Conservation (phyloP, 2,113 vertebrate genomes). For the Suncus etruscus region DNA sequence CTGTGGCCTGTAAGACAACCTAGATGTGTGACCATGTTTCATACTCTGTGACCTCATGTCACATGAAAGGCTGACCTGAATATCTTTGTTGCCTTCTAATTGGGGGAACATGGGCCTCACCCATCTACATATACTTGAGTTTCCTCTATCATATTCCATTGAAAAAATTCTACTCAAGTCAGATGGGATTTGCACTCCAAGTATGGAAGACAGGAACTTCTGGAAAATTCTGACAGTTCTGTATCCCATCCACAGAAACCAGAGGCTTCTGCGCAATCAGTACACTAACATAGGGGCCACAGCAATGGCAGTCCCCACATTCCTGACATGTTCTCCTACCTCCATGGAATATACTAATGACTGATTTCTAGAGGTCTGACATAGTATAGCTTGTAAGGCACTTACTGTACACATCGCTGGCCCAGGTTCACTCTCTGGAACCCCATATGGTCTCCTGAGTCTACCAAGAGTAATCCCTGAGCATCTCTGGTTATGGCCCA, state of each 20-base stretch:
- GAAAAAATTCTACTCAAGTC: neutral
- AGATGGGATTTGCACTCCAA: neutral
- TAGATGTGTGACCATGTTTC: neutral
- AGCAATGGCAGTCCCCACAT: too few relatives aligned
- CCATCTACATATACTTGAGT: neutral
- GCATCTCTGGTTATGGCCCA: too few relatives aligned
- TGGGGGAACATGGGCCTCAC: neutral
- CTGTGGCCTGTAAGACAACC: rapidly evolving
- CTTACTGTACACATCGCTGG: too few relatives aligned
- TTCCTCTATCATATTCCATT: neutral
- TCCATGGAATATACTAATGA: too few relatives aligned
- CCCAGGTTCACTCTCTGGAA: too few relatives aligned
- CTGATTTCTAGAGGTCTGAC: too few relatives aligned
- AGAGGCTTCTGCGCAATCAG: neutral
- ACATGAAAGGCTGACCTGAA: neutral
- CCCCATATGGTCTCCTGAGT: too few relatives aligned
- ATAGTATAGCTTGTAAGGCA: too few relatives aligned
- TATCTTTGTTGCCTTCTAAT: neutral
- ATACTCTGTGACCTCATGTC: neutral
- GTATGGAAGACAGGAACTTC: neutral
- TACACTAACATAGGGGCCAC: too few relatives aligned
- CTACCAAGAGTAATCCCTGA: too few relatives aligned
- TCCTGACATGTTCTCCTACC: too few relatives aligned
- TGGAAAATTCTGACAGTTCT: neutral
- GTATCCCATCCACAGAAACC: neutral